These are phyloP conservation scores for Drosophila littoralis DNA, from an alignment of 1,140 invertebrate species.

Conservation along the genomic window DNA sequence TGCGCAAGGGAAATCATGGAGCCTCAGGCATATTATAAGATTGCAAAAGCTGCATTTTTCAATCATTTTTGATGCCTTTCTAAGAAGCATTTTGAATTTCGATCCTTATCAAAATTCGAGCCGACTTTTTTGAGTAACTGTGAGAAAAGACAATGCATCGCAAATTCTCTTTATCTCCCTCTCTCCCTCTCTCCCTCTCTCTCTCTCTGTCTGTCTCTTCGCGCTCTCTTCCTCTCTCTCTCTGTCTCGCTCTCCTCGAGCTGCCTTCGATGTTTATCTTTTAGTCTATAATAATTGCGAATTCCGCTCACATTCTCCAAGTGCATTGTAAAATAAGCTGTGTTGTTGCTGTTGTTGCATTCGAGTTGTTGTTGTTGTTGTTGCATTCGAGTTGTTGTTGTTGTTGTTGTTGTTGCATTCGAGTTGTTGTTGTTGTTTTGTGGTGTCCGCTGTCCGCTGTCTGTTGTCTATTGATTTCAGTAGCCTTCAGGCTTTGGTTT, in stretches of 20 bases:
- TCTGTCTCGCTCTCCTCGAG: slow-evolving; percentile 10
- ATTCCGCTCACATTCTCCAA: slow-evolving; percentile 62
- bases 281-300: slow-evolving; percentile 37
- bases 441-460: slow-evolving; percentile 47
- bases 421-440: slow-evolving; percentile 18
- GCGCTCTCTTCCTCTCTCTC: not conserved
- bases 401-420: slow-evolving; percentile 28
- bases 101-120: not conserved
- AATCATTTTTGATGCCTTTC: not conserved
- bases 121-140: too few species aligned
- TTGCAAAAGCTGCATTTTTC: not conserved
- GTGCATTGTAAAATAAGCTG: slow-evolving; percentile 59
- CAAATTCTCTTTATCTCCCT: not conserved
- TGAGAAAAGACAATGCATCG: too few species aligned
- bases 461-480: slow-evolving; percentile 69
- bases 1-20: not conserved
- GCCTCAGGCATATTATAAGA: not conserved
- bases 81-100: too few species aligned
- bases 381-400: slow-evolving; percentile 3
- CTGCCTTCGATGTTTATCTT: slow-evolving; percentile 20
- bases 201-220: not conserved
- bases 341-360: slow-evolving; percentile 31
- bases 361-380: slow-evolving; percentile 7
- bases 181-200: not conserved
- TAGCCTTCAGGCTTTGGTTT: slow-evolving; percentile 73